These are phyloP conservation scores for Rhombomys opimus DNA, from an alignment of 2,113 vertebrate genomes.

Conservation along the genomic window DNA sequence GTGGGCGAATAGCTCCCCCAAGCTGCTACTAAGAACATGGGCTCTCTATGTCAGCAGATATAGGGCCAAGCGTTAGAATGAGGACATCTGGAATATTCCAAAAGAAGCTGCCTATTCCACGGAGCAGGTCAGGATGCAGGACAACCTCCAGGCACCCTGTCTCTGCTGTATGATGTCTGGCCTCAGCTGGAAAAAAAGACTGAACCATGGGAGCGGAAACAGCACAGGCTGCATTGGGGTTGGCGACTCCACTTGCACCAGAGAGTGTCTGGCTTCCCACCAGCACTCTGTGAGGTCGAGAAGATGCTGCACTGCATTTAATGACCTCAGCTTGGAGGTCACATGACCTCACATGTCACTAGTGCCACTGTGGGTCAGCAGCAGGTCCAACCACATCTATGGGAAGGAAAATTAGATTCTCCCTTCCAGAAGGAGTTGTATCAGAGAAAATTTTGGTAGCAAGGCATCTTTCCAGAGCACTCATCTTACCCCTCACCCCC, in stretches of 20 bases:
- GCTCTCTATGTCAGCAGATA: not conserved
- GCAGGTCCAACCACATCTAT: not conserved
- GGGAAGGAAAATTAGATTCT: not conserved
- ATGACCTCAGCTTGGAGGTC: not conserved
- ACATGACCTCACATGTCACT: fast-evolving
- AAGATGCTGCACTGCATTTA: fast-evolving
- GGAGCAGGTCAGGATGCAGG: not conserved
- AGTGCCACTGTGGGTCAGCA: fast-evolving
- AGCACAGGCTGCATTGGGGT: not conserved
- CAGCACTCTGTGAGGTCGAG: not conserved
- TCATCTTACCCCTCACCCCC: fast-evolving
- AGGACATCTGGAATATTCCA: not conserved
- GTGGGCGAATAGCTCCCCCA: not conserved
- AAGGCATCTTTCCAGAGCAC: not conserved
- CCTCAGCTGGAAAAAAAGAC: not conserved
- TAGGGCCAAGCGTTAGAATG: not conserved
- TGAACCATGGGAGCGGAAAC: not conserved
- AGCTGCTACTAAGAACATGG: not conserved
- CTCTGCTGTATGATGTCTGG: fast-evolving
- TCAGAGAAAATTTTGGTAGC: not conserved
- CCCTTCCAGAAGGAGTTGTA: not conserved
- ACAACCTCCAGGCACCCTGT: fast-evolving
- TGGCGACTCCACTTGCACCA: not conserved
- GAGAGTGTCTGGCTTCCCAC: not conserved
- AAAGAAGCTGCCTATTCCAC: no score